phyloP scores from a whole-genome alignment of 1,140 invertebrate genomes.

The Alviniconcha marisindica region DNA sequence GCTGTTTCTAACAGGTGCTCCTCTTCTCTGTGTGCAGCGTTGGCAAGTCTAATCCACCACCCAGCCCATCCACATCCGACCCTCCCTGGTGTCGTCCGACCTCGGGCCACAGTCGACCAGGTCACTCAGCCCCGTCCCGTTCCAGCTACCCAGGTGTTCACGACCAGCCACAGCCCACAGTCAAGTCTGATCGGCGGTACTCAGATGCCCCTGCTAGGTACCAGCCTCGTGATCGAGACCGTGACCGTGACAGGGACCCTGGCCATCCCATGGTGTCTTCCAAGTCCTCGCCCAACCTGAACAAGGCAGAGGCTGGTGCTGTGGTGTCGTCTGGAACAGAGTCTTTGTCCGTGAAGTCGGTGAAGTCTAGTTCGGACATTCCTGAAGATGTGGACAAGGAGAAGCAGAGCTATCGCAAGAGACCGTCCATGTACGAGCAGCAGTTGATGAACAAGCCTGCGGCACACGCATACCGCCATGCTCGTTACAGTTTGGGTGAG shows the following conservation, averaged over 20 bases:
- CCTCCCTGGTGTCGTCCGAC: conserved; percentile 18
- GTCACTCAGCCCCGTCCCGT: conserved; percentile 1
- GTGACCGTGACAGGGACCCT: conserved; percentile 9
- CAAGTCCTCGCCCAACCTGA: conserved; percentile 61
- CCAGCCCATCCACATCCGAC: not conserved
- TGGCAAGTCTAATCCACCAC: conserved; percentile 28
- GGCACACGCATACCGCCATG: conserved; percentile 15
- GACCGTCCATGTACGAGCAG: conserved; percentile 10
- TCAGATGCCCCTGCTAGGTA: conserved; percentile 15
- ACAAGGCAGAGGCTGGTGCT: conserved; percentile 25
- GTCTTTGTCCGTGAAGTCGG: conserved; percentile 34
- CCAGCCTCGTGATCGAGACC: conserved; percentile 8
- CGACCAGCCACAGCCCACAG: conserved; percentile 8
- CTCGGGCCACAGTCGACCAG: conserved; percentile 1
- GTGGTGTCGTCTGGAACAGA: conserved; percentile 31
- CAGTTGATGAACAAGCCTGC: conserved; percentile 19
- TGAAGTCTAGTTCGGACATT: conserved; percentile 62
- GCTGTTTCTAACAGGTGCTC: not conserved
- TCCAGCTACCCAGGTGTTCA: conserved; percentile 27
- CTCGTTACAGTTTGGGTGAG: not conserved
- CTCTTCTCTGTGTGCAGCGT: conserved; percentile 32
- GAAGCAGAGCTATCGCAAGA: conserved; percentile 30
- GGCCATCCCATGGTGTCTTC: conserved; percentile 49
- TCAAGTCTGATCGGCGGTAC: not conserved
- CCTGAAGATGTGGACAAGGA: conserved; percentile 48